Base-by-base conservation (phyloP, 1,140 invertebrate genomes). In the Drosophila ficusphila region DNA sequence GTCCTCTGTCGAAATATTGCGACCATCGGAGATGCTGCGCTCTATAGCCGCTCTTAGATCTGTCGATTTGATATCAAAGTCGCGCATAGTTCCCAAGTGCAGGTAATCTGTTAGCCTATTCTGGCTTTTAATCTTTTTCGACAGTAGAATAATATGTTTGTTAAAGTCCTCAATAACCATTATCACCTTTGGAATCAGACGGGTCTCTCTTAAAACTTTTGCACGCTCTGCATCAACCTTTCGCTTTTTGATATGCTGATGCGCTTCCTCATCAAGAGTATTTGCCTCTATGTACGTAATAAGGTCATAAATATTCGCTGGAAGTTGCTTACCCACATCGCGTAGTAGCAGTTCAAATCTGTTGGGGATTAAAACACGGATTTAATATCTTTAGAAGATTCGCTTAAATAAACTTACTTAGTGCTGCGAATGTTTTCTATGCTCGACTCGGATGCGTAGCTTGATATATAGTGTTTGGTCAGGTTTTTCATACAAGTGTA, bases 151-250 rank as follows among this genome's bases (percentile, higher is more conserved):
- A 29, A 94, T 85, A 51, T 92, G 93, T 78, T 93, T 94, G 31
- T 93, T 92, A 51, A 94, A 94, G 64, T 93, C 92, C 89, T 95
- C 94, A 9, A 94, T 93, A 65, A 93, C 93, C 64, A 92, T 92
- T 48, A 94, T 89, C 0, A 94, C 92, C 57, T 93, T 93, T 2
- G 94, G 94, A 72, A 95, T 94, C 3, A 91, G 71, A 71, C 93
- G 93, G 0, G 93, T 93, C 83, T 94, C 93, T 34, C 92, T 92
- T 5, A 95, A 81, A 34, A 94, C 92, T 91, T 94, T 94, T n/a
- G 92, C 93, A 12, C 93, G 92, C 38, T 92, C 90, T 0, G 89
- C 73, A 16, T 83, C 81, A 0, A 91, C 78, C 51, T 93, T 89
- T 12, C 75, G 73, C 16, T 88, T 89, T 8, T 69, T 71, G 0